Evolutionary conservation across 2,113 vertebrate species (phyloP), one percentile per base, ranked within the genome.

Genomic region (Myotis lucifugus): DNA sequence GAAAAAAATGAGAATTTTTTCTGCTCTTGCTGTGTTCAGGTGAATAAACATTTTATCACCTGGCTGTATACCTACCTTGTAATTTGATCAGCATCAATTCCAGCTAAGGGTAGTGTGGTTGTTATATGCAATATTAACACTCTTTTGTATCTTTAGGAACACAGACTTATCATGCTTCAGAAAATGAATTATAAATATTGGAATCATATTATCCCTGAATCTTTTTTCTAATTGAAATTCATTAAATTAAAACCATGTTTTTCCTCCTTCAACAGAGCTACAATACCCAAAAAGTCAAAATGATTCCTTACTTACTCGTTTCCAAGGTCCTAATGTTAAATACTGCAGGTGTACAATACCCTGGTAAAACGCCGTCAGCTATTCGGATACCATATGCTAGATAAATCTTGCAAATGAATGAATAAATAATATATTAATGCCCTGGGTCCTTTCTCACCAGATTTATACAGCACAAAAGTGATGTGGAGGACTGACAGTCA

Each of bases 391-490:
- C 72, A 18, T 82, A 32, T 74, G 12, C 67, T 67, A 91, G 79
- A 94, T 79, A 92, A 88, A 93, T 95, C 69, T 96, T 93, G 70
- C 72, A 97, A 95, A 95, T 92, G 90, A 95, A 74, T 83, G 37
- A 93, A 97, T 97, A 97, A 97, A 95, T 95, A 96, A 95, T 95
- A 92, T 79, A 83, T 90, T 54, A 90, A 92, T 86, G 37, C 29
- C 37, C 54, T 72, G 64, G 42, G 82, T 85, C 64, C 54, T 64
- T 93, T 64, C 85, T 59, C 17, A 79, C 17, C 50, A 54, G 67
- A 96, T 50, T 96, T 93, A 93, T 79, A 40, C 9, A 93, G 34
- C 82, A 93, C 17, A 78, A 70, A 93, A 37, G 14, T 85, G 42
- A 85, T 67, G 46, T 5, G 23, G 27, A 19, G 14, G 25, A 89